Conservation (phyloP, 2,797 vertebrate genomes). For the Channallabes apus region DNA sequence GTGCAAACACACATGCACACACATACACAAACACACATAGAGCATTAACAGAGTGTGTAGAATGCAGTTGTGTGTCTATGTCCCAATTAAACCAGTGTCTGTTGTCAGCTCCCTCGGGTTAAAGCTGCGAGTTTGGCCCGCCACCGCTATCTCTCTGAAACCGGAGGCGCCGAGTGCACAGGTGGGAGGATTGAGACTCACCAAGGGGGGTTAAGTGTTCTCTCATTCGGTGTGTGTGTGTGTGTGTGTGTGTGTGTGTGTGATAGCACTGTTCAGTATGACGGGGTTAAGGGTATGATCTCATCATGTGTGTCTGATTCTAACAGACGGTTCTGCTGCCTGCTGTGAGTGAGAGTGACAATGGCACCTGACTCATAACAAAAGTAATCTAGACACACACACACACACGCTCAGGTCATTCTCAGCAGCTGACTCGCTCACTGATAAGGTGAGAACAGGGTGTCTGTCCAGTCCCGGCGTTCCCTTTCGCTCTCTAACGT, state of each 20-base stretch:
- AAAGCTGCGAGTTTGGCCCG: neutral
- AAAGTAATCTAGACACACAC: slow-evolving; percentile 51
- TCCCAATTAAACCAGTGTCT: slow-evolving; percentile 35
- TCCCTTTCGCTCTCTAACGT: slow-evolving; percentile 71
- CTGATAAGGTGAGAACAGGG: slow-evolving; percentile 68
- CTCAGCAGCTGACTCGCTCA: slow-evolving; percentile 62
- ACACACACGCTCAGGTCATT: slow-evolving; percentile 44
- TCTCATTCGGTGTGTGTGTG: neutral
- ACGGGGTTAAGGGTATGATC: slow-evolving; percentile 11
- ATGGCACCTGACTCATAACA: slow-evolving; percentile 74
- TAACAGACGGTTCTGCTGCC: slow-evolving; percentile 43
- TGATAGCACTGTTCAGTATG: neutral
- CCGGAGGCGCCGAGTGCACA: slow-evolving; percentile 36
- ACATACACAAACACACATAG: neutral
- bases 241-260: neutral
- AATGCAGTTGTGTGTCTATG: neutral
- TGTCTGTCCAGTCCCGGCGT: slow-evolving; percentile 64
- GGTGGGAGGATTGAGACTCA: slow-evolving; percentile 44
- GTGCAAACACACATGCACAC: slow-evolving; percentile 14
- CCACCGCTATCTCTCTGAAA: slow-evolving; percentile 5
- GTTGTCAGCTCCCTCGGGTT: slow-evolving; percentile 21
- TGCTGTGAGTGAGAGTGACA: slow-evolving; percentile 60
- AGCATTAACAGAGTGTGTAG: neutral
- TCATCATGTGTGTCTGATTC: slow-evolving; percentile 23
- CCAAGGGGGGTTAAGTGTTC: slow-evolving; percentile 26